Conservation (phyloP, 2,888 invertebrate genomes). For the Coenonympha glycerion region DNA sequence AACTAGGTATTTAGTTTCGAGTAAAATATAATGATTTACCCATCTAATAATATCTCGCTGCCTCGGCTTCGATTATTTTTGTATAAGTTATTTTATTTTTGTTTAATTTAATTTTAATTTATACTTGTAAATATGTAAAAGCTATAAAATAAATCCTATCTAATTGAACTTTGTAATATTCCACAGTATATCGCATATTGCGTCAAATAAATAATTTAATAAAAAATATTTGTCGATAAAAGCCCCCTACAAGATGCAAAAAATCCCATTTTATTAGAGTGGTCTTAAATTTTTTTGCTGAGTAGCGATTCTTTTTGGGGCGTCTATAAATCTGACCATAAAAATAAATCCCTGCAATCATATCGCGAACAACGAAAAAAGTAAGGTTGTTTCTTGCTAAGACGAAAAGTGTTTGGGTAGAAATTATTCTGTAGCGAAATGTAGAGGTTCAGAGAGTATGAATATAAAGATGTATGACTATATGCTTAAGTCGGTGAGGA, state of each 20-base stretch:
- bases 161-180: no score
- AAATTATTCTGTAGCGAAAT: conserved; percentile 59
- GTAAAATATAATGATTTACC: no score
- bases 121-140: no score
- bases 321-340: conserved; percentile 72
- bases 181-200: no score
- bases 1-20: no score
- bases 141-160: no score
- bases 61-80: no score
- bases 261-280: conserved; percentile 21
- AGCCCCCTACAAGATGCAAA: conserved; percentile 16
- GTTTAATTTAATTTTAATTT: no score
- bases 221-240: not conserved
- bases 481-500: conserved; percentile 45
- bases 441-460: conserved; percentile 60
- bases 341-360: conserved; percentile 73
- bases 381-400: conserved; percentile 69
- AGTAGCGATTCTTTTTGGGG: conserved; percentile 57
- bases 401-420: conserved; percentile 57
- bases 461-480: conserved; percentile 62
- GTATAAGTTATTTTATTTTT: no score
- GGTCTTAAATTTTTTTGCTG: conserved; percentile 27
- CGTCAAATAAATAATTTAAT: no score
- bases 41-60: no score
- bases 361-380: conserved; percentile 68